Percentiles rank a stretch among this genome's conserved stretches.
These are phyloP conservation scores for Indicator indicator DNA, from an alignment of 2,113 vertebrate genomes.

Conservation along the genomic window DNA sequence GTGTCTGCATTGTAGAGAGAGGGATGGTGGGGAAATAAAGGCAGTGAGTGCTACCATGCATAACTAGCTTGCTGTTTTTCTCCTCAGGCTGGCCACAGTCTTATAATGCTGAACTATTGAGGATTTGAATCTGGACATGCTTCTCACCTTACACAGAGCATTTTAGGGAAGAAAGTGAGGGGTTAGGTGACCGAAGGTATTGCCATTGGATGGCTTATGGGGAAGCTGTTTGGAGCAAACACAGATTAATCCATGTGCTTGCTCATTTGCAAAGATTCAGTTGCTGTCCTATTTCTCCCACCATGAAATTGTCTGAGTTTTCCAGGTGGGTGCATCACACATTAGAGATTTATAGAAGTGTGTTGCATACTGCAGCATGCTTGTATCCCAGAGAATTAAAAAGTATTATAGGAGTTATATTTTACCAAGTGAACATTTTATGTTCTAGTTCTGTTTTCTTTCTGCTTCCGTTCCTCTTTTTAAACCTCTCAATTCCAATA, in stretches of 20 bases:
- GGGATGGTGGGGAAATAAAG: neutral
- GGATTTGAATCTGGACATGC: neutral
- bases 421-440: neutral
- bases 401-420: neutral
- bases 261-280: conserved; percentile 40
- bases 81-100: neutral
- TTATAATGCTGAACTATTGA: neutral
- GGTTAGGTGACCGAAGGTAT: neutral
- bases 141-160: neutral
- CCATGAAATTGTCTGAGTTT: conserved; percentile 52
- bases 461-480: neutral
- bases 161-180: neutral
- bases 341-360: neutral
- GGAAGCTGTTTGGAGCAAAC: neutral
- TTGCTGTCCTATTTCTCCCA: conserved; percentile 34
- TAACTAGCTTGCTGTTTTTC: neutral
- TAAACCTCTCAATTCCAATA: neutral
- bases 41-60: neutral
- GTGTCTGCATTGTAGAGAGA: neutral
- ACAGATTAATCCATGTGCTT: neutral
- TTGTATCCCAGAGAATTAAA: neutral
- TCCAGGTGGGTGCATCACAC: conserved; percentile 55
- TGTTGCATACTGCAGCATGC: neutral
- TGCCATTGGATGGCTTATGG: neutral
- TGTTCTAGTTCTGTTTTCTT: neutral